These are phyloP conservation scores for Accipiter fasciatus DNA, from an alignment of 2,797 vertebrate genomes.

Conservation along the genomic window DNA sequence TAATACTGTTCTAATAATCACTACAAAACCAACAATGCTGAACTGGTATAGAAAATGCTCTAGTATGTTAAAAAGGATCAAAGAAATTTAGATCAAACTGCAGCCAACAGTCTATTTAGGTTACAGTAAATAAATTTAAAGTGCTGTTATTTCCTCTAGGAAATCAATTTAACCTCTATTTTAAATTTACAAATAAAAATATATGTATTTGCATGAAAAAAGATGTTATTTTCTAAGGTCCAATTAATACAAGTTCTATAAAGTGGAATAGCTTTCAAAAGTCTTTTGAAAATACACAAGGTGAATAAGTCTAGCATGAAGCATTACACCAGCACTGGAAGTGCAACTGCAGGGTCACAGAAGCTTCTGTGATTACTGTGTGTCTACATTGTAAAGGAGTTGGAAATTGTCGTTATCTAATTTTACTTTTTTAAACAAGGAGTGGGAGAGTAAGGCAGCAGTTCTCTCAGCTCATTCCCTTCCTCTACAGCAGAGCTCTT, in stretches of 20 bases:
- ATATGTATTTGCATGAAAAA: not conserved
- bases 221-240: not conserved
- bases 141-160: not conserved
- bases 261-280: not conserved
- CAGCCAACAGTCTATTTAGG: not conserved
- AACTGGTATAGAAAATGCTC: not conserved
- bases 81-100: not conserved
- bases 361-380: not conserved
- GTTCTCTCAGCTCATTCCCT: not conserved
- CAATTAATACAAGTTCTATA: not conserved
- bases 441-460: not conserved
- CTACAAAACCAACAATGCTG: not conserved
- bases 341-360: not conserved
- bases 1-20: not conserved
- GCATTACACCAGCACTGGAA: not conserved
- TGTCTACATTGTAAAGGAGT: not conserved
- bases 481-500: not conserved
- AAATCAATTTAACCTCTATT: not conserved
- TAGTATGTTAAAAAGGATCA: not conserved
- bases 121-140: not conserved
- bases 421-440: not conserved
- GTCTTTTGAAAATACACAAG: not conserved
- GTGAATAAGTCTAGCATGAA: not conserved
- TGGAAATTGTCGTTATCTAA: not conserved
- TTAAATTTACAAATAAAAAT: not conserved